These are phyloP conservation scores for Polydrusus pterygomalis DNA, from an alignment of 2,888 invertebrate species.

Conservation along the genomic window DNA sequence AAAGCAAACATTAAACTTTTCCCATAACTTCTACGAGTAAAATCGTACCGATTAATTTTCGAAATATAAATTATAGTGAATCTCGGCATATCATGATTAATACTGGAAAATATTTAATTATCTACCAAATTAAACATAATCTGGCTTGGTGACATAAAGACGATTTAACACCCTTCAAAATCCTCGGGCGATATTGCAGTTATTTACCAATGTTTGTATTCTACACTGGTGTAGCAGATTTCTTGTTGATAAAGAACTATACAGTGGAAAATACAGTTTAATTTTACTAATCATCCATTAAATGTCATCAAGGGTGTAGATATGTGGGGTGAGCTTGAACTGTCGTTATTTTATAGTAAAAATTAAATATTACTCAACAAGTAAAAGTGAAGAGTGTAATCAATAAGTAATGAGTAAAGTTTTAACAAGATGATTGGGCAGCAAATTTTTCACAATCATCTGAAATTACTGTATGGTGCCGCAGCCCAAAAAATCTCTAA, in stretches of 20 bases:
- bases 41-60: constrained; percentile 22
- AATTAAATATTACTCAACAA: too few species aligned
- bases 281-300: too few species aligned
- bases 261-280: neutral
- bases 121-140: constrained; percentile 26
- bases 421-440: too few species aligned
- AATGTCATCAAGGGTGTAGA: too few species aligned
- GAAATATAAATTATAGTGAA: constrained; percentile 21
- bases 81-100: constrained; percentile 19
- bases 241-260: neutral
- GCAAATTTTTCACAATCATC: too few species aligned
- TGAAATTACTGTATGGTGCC: too few species aligned
- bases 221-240: neutral
- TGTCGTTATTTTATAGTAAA: too few species aligned
- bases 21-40: constrained; percentile 8
- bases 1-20: constrained; percentile 12
- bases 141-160: constrained; percentile 18
- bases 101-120: constrained; percentile 20
- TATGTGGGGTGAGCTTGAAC: too few species aligned
- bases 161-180: constrained; percentile 10
- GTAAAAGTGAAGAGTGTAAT: too few species aligned
- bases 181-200: neutral
- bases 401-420: too few species aligned
- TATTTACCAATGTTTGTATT: neutral
- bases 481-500: too few species aligned